phyloP scores from a whole-genome alignment of 2,888 invertebrate genomes.

The Eilema griseolum region DNA sequence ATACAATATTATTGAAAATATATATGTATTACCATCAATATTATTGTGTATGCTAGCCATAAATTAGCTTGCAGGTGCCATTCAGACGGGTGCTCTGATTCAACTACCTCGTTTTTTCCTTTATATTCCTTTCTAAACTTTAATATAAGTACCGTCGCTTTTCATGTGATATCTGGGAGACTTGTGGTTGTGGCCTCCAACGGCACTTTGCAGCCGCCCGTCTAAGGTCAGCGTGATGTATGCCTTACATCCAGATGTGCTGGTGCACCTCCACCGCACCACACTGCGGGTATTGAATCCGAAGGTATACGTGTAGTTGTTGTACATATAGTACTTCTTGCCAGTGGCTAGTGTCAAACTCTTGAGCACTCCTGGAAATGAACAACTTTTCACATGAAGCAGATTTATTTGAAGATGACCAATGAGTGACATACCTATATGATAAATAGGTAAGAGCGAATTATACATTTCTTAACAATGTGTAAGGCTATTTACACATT shows the following conservation, averaged over 20 bases:
- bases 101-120: not conserved
- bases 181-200: conserved; percentile 29
- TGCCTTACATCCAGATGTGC: conserved; percentile 37
- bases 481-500: no score
- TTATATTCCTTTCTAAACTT: conserved; percentile 7
- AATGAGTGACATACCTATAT: no score
- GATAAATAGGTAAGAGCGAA: no score
- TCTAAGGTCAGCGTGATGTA: conserved; percentile 29
- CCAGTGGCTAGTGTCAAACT: conserved; percentile 25
- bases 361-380: conserved; percentile 30
- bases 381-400: not conserved
- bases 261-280: conserved; percentile 40
- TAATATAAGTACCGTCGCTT: conserved; percentile 34
- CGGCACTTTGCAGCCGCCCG: conserved; percentile 7
- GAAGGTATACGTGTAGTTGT: conserved; percentile 35
- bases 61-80: no score
- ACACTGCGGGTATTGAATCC: conserved; percentile 12
- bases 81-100: no score
- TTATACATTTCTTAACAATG: no score
- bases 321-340: conserved; percentile 34
- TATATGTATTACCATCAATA: no score
- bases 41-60: no score
- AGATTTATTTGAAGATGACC: no score
- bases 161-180: conserved; percentile 34
- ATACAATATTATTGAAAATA: no score